Conservation (phyloP, 1,140 invertebrate species). For the Ips nitidus region DNA sequence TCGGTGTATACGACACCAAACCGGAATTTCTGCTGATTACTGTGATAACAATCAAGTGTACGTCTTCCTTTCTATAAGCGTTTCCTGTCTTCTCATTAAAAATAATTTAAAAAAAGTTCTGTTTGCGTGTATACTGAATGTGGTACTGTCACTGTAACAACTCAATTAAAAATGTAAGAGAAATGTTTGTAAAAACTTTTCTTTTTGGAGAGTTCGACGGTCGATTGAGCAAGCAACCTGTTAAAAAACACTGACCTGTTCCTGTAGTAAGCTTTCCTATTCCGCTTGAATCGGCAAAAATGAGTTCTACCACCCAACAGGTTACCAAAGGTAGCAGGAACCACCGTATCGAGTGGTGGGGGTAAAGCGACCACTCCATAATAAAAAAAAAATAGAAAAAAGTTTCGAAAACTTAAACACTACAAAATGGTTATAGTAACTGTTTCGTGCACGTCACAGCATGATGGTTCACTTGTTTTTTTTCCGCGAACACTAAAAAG, state of each 20-base stretch:
- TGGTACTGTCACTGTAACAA: no score
- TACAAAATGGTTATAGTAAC: background rate
- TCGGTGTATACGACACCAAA: no score
- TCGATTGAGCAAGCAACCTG: background rate
- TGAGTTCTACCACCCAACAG: constrained; percentile 8
- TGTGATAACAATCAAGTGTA: no score
- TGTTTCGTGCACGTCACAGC: no score
- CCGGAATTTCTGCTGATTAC: no score
- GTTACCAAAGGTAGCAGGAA: constrained; percentile 3
- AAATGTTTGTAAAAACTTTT: no score
- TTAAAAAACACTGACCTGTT: constrained; percentile 9
- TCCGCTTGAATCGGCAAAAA: constrained; percentile 19
- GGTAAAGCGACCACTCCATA: constrained; percentile 8
- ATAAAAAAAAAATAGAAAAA: background rate
- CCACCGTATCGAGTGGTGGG: constrained; percentile 6
- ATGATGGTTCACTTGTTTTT: no score
- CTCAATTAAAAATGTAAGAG: no score
- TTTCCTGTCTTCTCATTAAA: no score
- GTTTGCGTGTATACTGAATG: no score
- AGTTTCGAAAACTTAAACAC: background rate
- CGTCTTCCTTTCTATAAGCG: no score
- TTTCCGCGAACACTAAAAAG: background rate
- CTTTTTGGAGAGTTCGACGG: background rate
- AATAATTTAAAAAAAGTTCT: no score
- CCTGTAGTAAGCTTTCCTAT: constrained; percentile 13